Percentiles rank a stretch among this genome's conserved stretches.
phyloP scores from a whole-genome alignment of 2,888 invertebrate species.

The Limnephilus rhombicus region DNA sequence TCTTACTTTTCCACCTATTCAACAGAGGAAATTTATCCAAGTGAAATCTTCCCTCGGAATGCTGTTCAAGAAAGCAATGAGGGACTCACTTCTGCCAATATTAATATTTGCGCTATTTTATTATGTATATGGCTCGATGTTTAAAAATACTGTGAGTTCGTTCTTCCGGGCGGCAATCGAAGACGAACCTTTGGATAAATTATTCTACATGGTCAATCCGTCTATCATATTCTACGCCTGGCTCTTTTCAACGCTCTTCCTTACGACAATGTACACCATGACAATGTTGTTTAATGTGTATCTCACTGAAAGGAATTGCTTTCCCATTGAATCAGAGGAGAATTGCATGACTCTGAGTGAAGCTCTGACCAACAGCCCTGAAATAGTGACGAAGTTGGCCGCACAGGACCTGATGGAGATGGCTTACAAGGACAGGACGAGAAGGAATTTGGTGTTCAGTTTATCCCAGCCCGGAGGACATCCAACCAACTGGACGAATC shows the following conservation, averaged over 20 bases:
- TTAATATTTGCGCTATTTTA: conserved; percentile 81
- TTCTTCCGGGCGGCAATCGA: conserved; percentile 78
- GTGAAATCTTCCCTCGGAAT: conserved; percentile 79
- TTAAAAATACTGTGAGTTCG: conserved; percentile 76
- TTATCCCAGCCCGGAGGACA: conserved; percentile 91
- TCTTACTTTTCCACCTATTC: conserved; percentile 83
- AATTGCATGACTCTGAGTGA: conserved; percentile 78
- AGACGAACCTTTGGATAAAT: conserved; percentile 75
- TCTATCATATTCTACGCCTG: conserved; percentile 81
- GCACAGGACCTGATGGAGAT: conserved; percentile 85
- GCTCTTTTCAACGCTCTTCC: conserved; percentile 84
- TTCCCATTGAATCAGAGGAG: conserved; percentile 78
- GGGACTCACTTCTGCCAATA: conserved; percentile 80
- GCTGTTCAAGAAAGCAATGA: conserved; percentile 79
- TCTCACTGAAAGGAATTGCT: conserved; percentile 83
- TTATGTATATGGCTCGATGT: conserved; percentile 78
- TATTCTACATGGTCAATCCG: conserved; percentile 74
- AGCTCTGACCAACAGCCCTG: conserved; percentile 80
- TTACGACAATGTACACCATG: conserved; percentile 84
- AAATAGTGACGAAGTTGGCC: conserved; percentile 86
- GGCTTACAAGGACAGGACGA: conserved; percentile 78
- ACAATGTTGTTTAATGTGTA: conserved; percentile 83
- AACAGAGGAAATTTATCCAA: conserved; percentile 83
- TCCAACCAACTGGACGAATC: conserved; percentile 90
- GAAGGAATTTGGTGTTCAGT: conserved; percentile 83